phyloP scores from a whole-genome alignment of 2,888 invertebrate species.

The Harpalus rufipes region DNA sequence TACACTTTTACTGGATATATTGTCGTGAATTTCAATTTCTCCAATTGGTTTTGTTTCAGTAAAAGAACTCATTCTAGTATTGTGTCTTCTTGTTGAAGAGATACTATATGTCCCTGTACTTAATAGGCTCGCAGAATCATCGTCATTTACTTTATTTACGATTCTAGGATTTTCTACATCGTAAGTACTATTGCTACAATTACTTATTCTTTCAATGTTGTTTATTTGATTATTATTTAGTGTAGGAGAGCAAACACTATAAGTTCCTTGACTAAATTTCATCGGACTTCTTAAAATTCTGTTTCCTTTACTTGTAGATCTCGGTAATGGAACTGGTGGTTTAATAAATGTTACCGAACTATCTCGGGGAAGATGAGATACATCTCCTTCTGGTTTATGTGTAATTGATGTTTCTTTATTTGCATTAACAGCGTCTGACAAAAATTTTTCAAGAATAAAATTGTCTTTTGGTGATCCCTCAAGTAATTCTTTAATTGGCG shows the following conservation, averaged over 20 bases:
- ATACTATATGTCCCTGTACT: constrained; percentile 69
- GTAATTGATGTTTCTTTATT: constrained; percentile 14
- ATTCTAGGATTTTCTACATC: constrained; percentile 1
- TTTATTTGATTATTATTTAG: background rate
- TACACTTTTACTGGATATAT: constrained; percentile 50
- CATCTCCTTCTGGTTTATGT: constrained; percentile 23
- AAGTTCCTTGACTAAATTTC: constrained; percentile 67
- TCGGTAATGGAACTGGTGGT: constrained; percentile 72
- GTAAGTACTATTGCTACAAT: constrained; percentile 29
- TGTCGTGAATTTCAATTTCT: constrained; percentile 70
- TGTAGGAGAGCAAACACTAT: constrained; percentile 61
- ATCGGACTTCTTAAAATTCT: background rate
- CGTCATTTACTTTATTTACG: background rate
- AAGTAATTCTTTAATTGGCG: background rate
- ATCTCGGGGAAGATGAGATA: constrained; percentile 28
- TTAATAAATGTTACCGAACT: constrained; percentile 65
- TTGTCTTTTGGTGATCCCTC: constrained; percentile 63
- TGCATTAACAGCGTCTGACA: constrained; percentile 68
- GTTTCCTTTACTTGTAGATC: constrained; percentile 55
- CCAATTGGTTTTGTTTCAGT: constrained; percentile 66
- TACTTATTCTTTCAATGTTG: constrained; percentile 33
- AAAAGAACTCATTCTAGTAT: constrained; percentile 63
- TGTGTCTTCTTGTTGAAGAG: constrained; percentile 44
- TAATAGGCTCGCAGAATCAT: constrained; percentile 31
- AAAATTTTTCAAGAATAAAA: constrained; percentile 72